Evolutionary conservation across 2,113 vertebrate genomes (phyloP), one percentile per base, ranked within the genome.

Genomic region (Silurus asotus): DNA sequence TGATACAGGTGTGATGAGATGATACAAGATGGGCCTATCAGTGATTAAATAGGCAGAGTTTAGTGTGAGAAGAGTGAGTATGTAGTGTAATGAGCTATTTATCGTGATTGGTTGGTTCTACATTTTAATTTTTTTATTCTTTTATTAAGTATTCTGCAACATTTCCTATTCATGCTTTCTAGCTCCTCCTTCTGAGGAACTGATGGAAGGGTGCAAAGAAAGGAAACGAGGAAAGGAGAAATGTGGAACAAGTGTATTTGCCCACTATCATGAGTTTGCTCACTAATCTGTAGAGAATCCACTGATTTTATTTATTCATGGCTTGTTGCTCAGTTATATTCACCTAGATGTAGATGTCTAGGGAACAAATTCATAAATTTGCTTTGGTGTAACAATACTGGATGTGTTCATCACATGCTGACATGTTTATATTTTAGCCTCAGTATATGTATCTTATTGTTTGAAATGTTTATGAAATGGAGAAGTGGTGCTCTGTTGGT

Each of bases 121-220:
- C 17, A 37, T n/a, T 37, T 37, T 2, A 2, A 37, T 37, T 37
- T 37, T 37, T 37, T 53, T n/a, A 25, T 55, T 0, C 17, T 58
- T n/a, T 53, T n/a, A 25, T 55, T 17, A 25, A 74, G 13, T 20
- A 48, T 74, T 4, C 48, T 8, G 23, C 19, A 23, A 10, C 15
- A 74, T 74, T 59, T 78, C 72, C 72, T 76, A 53, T 53, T 20
- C 20, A 53, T 76, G 49, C 74, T n/a, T 76, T 23, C 28, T 59
- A 37, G 45, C 55, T 79, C 77, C 17, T 59, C 56, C 19, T 19
- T 11, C 1, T 59, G 17, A 79, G 51, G 6, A 55, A 77, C 11
- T 55, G 23, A 14, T 1, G 15, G 10, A 56, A 79, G 5, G n/a
- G n/a, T 77, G 75, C 14, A 28, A 77, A 56, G 25, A 20, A 59